Evolutionary conservation across 1,140 invertebrate species (phyloP).

Genomic region (Sitodiplosis mosellana): DNA sequence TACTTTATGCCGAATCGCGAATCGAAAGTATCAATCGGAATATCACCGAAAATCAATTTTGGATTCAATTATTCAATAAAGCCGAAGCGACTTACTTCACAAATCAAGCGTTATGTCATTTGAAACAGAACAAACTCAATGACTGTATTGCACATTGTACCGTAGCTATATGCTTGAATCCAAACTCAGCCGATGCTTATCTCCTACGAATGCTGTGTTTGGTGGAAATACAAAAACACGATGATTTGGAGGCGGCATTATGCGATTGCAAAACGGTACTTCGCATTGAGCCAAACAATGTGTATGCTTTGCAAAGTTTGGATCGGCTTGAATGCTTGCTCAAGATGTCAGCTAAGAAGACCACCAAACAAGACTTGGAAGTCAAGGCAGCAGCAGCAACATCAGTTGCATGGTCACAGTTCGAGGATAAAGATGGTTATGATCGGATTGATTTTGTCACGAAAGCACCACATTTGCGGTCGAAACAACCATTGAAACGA

Average conservation of each 20-base stretch:
- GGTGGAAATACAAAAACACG: too few species aligned
- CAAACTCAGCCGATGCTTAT: constrained; percentile 18
- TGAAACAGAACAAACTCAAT: constrained; percentile 46
- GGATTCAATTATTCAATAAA: too few species aligned
- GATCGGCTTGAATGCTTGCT: too few species aligned
- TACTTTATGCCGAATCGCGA: too few species aligned
- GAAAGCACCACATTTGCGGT: constrained; percentile 41
- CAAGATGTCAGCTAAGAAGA: constrained; percentile 19
- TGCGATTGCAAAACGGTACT: too few species aligned
- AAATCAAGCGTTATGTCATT: constrained; percentile 71
- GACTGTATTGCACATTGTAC: constrained; percentile 19
- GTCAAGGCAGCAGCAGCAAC: constrained; percentile 6
- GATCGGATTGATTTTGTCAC: constrained; percentile 29
- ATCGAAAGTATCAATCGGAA: too few species aligned
- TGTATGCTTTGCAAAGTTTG: too few species aligned
- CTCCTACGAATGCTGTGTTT: too few species aligned
- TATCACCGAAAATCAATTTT: too few species aligned
- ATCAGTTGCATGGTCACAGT: constrained; percentile 21
- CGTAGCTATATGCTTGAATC: constrained; percentile 15
- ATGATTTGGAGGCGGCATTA: too few species aligned
- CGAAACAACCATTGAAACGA: constrained; percentile 29
- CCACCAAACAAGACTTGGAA: constrained; percentile 1
- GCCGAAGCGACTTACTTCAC: constrained; percentile 72
- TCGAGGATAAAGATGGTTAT: constrained; percentile 28
- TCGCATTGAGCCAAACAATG: too few species aligned